Evolutionary conservation across 2,797 vertebrate genomes (phyloP).

Genomic region (Psittacula echo): DNA sequence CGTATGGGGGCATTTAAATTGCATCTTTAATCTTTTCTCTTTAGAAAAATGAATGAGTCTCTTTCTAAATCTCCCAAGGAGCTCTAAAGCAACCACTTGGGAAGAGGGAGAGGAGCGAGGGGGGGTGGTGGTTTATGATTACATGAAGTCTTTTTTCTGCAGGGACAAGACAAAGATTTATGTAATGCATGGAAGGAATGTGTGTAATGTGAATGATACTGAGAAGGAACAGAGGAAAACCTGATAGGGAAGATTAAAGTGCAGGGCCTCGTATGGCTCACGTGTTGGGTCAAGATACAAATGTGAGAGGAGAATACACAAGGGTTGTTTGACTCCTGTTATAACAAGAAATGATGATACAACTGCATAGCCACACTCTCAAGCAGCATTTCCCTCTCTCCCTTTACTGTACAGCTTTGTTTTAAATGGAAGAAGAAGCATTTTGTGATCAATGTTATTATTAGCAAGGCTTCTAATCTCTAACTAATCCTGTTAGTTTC

Average conservation of each 20-base stretch:
- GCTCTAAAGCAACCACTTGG: background rate
- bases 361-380: background rate
- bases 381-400: background rate
- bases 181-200: constrained; percentile 49
- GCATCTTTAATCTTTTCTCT: background rate
- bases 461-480: background rate
- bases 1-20: background rate
- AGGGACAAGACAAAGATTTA: constrained; percentile 71
- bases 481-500: background rate
- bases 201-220: constrained; percentile 54
- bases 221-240: constrained; percentile 49
- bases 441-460: background rate
- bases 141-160: constrained; percentile 18
- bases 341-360: background rate
- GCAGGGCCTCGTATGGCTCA: constrained; percentile 24
- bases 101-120: background rate
- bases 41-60: background rate
- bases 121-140: background rate
- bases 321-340: background rate
- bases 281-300: constrained; percentile 21
- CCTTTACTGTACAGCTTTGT: background rate
- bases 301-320: constrained; percentile 36
- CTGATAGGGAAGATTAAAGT: constrained; percentile 56
- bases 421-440: background rate
- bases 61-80: constrained; percentile 17